A percentile compares a stretch with the other conserved stretches of the same genome.
Conservation (phyloP, 1,140 invertebrate genomes). For the Bombus difficillimus region DNA sequence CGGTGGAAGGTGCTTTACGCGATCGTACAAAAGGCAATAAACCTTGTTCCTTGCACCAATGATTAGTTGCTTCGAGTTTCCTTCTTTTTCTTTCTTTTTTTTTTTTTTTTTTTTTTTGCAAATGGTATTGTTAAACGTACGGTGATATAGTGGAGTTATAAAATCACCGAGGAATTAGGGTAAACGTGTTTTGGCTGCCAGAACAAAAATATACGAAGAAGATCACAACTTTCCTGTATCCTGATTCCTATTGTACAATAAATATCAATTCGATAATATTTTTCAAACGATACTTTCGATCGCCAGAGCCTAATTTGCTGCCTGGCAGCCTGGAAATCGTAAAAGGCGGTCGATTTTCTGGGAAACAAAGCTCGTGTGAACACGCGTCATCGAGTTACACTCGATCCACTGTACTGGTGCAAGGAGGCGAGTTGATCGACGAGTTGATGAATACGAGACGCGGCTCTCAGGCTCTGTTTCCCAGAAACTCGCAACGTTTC, state of each 20-base stretch:
- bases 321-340: too few species aligned
- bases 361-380: neutral
- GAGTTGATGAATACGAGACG: constrained; percentile 6
- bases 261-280: too few species aligned
- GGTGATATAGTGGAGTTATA: neutral
- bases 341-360: neutral
- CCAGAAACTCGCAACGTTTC: constrained; percentile 1
- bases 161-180: neutral
- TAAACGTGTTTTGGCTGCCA: neutral
- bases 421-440: neutral
- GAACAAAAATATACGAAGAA: neutral
- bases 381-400: neutral
- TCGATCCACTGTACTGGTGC: neutral
- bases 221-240: too few species aligned
- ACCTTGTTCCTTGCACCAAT: neutral
- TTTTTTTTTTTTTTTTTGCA: neutral
- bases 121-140: neutral
- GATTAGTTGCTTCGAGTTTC: neutral
- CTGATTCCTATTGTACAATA: too few species aligned
- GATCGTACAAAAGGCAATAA: neutral
- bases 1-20: neutral
- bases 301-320: neutral
- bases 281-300: too few species aligned
- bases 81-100: accelerated
- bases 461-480: neutral